Percentiles rank a stretch among this genome's conserved stretches.
These are phyloP conservation scores for Amniataba percoides DNA, from an alignment of 2,797 vertebrate species.

Conservation along the genomic window DNA sequence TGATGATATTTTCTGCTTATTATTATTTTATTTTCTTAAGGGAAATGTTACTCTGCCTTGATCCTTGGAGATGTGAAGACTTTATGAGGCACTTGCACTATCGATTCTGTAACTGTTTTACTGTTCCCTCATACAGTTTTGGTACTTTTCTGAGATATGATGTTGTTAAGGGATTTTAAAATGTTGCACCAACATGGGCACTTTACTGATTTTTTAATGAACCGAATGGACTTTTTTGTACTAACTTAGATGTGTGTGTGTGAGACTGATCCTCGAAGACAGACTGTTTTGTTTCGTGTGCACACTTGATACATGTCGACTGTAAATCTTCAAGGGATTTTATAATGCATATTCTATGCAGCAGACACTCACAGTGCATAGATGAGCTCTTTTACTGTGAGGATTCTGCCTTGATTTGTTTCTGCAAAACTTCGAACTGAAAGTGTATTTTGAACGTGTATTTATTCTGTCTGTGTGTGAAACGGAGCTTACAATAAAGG, in stretches of 20 bases:
- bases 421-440: constrained; percentile 45
- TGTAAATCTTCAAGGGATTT: constrained; percentile 54
- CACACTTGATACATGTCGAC: constrained; percentile 33
- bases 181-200: constrained; percentile 55
- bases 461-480: constrained; percentile 57
- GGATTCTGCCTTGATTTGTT: constrained; percentile 23
- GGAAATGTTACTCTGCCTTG: constrained; percentile 58
- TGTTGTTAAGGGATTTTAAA: constrained; percentile 63
- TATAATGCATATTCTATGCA: constrained; percentile 58
- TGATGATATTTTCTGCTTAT: constrained; percentile 32
- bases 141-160: constrained; percentile 66
- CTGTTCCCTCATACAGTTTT: constrained; percentile 38
- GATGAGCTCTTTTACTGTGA: constrained; percentile 12
- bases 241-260: constrained; percentile 35
- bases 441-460: constrained; percentile 34
- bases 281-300: constrained; percentile 21
- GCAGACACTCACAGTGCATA: constrained; percentile 22
- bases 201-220: constrained; percentile 56
- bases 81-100: constrained; percentile 64
- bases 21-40: constrained; percentile 34
- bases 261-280: constrained; percentile 17
- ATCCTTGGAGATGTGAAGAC: constrained; percentile 59
- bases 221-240: constrained; percentile 45
- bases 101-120: constrained; percentile 51
- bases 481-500: constrained; percentile 60